A percentile compares a stretch with the other conserved stretches of the same genome.
phyloP scores from a whole-genome alignment of 2,113 vertebrate genomes.

The Ceuthmochares aereus region DNA sequence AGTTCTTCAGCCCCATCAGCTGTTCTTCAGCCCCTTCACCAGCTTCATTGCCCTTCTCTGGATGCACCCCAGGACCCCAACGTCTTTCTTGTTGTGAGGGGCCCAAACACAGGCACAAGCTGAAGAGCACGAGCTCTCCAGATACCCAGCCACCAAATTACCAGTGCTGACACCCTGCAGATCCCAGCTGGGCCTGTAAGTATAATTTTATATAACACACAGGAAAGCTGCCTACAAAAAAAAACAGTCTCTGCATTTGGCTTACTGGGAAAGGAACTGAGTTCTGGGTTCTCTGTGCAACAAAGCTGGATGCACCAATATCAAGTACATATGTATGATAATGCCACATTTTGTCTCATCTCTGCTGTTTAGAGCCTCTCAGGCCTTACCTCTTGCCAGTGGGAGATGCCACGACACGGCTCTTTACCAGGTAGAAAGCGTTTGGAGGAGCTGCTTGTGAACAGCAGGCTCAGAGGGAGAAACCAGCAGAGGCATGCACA shows the following conservation, averaged over 20 bases:
- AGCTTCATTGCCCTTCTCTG: background rate
- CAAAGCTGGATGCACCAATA: background rate
- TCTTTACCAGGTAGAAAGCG: background rate
- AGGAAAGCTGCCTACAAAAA: background rate
- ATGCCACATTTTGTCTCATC: slow-evolving; percentile 14
- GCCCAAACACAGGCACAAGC: background rate
- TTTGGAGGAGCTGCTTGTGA: slow-evolving; percentile 48
- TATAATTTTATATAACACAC: background rate
- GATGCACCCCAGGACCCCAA: too few relatives aligned
- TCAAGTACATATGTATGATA: background rate
- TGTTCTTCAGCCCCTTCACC: too few relatives aligned
- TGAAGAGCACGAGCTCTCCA: background rate
- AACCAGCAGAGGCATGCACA: slow-evolving; percentile 52
- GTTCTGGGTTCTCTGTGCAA: background rate
- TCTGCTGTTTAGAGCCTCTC: slow-evolving; percentile 38
- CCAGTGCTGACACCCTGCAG: background rate
- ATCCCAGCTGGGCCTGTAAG: background rate
- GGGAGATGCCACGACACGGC: slow-evolving; percentile 2
- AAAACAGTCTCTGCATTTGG: fast-evolving
- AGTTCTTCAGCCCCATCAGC: too few relatives aligned
- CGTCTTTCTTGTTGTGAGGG: too few relatives aligned
- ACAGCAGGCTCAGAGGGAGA: slow-evolving; percentile 63
- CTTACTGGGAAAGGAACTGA: background rate
- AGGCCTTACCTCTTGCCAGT: slow-evolving; percentile 44
- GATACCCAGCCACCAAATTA: background rate